These are phyloP conservation scores for Hoplostethus atlanticus DNA, from an alignment of 2,797 vertebrate genomes.

Conservation along the genomic window DNA sequence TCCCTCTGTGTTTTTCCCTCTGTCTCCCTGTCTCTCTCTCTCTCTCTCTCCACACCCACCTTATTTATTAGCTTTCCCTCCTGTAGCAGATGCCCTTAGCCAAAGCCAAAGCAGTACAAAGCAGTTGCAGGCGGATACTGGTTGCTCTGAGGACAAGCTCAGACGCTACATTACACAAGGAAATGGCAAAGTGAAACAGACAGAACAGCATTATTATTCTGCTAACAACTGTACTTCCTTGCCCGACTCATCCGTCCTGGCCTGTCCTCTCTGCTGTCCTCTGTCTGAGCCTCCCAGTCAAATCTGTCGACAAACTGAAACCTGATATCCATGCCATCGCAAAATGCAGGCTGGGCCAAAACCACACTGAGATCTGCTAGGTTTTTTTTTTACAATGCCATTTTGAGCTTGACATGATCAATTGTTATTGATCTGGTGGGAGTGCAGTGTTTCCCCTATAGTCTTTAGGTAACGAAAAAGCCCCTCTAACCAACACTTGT, in stretches of 20 bases:
- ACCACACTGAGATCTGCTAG: constrained; percentile 1
- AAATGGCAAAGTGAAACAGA: constrained; percentile 63
- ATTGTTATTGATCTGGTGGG: constrained; percentile 30
- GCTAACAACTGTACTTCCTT: constrained; percentile 53
- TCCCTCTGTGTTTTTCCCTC: constrained; percentile 2
- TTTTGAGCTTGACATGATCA: constrained; percentile 16
- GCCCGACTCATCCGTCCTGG: constrained; percentile 26
- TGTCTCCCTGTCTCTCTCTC: constrained; percentile 17
- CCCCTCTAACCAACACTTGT: background rate
- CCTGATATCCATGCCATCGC: constrained; percentile 39
- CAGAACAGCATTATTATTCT: constrained; percentile 67
- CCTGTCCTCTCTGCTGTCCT: constrained; percentile 57
- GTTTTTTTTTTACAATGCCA: constrained; percentile 15
- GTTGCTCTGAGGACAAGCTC: constrained; percentile 62
- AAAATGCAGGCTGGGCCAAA: constrained; percentile 15
- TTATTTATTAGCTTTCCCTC: constrained; percentile 59
- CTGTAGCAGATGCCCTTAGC: constrained; percentile 55
- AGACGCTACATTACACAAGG: constrained; percentile 54
- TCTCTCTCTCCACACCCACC: constrained; percentile 44
- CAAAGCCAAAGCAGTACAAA: constrained; percentile 50
- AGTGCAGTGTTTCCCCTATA: constrained; percentile 8
- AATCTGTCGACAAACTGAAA: constrained; percentile 53
- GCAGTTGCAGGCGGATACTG: constrained; percentile 40
- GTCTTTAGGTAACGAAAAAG: constrained; percentile 18
- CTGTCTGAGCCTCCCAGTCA: constrained; percentile 41